Percentiles rank a stretch among this genome's conserved stretches.
These are phyloP conservation scores for Rhadinocentrus ornatus DNA, from an alignment of 2,797 vertebrate species.

Conservation along the genomic window DNA sequence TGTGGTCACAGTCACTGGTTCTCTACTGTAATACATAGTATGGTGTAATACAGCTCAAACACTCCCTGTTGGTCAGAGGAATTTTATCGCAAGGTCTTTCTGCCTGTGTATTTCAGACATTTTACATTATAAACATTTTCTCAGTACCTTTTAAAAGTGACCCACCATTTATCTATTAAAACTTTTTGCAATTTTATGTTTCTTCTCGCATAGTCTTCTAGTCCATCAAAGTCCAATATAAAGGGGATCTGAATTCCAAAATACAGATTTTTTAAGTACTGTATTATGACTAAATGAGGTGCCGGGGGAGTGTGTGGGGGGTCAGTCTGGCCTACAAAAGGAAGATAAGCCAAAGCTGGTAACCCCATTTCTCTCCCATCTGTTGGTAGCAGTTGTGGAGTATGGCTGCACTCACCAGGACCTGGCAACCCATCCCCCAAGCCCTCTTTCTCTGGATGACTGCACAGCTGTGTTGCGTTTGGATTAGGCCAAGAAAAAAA, in stretches of 20 bases:
- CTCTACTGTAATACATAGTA: background rate
- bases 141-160: background rate
- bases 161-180: background rate
- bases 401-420: slow-evolving; percentile 75
- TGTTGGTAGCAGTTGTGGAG: slow-evolving; percentile 80
- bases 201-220: background rate
- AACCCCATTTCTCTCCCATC: slow-evolving; percentile 82
- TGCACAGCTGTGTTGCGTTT: slow-evolving; percentile 87
- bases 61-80: background rate
- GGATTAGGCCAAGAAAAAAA: slow-evolving; percentile 87
- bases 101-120: background rate
- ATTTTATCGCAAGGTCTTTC: background rate
- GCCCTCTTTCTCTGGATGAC: slow-evolving; percentile 72
- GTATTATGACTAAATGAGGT: slow-evolving; percentile 68
- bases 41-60: background rate
- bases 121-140: background rate
- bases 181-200: background rate
- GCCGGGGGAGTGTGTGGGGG: slow-evolving; percentile 41
- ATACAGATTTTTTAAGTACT: slow-evolving; percentile 69
- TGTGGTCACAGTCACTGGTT: background rate
- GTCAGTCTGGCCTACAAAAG: slow-evolving; percentile 78
- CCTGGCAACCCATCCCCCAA: slow-evolving; percentile 76
- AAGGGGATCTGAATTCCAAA: slow-evolving; percentile 38
- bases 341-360: slow-evolving; percentile 76
- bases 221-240: background rate